Evolutionary conservation across 2,797 vertebrate genomes (phyloP), one percentile per base, ranked within the genome.

Genomic region (Cetoscarus ocellatus): DNA sequence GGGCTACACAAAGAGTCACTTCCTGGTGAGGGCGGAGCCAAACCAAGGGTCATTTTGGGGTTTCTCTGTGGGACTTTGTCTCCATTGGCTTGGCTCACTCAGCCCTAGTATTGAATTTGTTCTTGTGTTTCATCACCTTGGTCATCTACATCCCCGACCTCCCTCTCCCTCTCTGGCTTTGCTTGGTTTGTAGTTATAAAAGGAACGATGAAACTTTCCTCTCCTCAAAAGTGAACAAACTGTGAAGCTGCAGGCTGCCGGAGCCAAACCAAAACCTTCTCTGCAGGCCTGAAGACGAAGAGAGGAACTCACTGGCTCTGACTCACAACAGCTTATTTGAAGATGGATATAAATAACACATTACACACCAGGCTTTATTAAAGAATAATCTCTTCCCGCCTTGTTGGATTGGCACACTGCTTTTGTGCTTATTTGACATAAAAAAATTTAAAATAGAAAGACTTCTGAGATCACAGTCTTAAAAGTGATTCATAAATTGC

Each of bases 71-170:
- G 38, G 1, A 79, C 45, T 69, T 59, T 44, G 48, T 63, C 63
- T 68, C 50, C 69, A 14, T 76, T 70, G 7, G n/a, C 65, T 75
- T 58, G 49, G 45, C 65, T 73, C 53, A 64, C 67, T 51, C 27
- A 51, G 50, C 50, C 27, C 67, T 63, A 44, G 17, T 17, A 39
- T 39, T 39, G 9, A 39, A 10, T 7, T 51, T 14, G 27, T 27
- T 27, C 27, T 27, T 27, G 2, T 27, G 27, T 27, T 27, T 27
- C 27, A 27, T 27, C 27, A 2, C 27, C 27, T 27, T 27, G 61
- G 35, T 82, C 68, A 67, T 74, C 61, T 15, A 56, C 81, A 77
- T 84, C 84, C 73, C n/a, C 78, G 75, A 67, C 56, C 54, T 58
- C 47, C 4, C n/a, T 45, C 7, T 40, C 38, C 40, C 34, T 3